Evolutionary conservation across 2,797 vertebrate species (phyloP).

Genomic region (Momotus momota): DNA sequence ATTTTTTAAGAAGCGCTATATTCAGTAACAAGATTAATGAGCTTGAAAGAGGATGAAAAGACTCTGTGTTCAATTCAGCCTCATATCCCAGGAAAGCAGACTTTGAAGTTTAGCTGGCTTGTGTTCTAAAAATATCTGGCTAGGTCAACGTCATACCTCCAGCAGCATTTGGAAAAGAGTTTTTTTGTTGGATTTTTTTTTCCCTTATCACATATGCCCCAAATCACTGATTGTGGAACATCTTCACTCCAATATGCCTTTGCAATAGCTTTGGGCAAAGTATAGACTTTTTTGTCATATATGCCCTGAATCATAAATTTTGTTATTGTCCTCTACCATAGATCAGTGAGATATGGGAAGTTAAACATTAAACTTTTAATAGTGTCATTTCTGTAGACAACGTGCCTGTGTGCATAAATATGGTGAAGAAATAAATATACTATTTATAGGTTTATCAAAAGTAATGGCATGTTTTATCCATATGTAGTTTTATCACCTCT

Average conservation of each 20-base stretch:
- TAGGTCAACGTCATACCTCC: conserved; percentile 9
- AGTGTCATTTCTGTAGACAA: not conserved
- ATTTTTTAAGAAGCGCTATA: conserved; percentile 17
- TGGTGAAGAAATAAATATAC: not conserved
- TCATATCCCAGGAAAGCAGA: conserved; percentile 24
- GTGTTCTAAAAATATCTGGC: conserved; percentile 44
- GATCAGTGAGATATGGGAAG: not conserved
- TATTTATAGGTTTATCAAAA: not conserved
- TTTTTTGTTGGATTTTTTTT: not conserved
- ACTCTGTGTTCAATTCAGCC: conserved; percentile 6
- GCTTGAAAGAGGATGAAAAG: conserved; percentile 48
- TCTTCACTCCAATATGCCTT: not conserved
- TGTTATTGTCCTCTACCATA: not conserved
- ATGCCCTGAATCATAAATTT: not conserved
- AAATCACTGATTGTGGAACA: not conserved
- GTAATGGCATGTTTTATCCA: not conserved
- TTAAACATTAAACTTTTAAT: not conserved
- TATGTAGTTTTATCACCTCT: not conserved
- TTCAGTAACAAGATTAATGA: conserved; percentile 53
- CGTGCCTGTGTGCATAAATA: not conserved
- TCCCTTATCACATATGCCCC: not conserved
- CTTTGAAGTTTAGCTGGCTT: conserved; percentile 52
- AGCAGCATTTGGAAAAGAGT: not conserved
- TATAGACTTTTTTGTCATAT: not conserved
- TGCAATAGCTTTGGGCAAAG: not conserved